Evolutionary conservation across 2,113 vertebrate species (phyloP).

Genomic region (Neofelis nebulosa): DNA sequence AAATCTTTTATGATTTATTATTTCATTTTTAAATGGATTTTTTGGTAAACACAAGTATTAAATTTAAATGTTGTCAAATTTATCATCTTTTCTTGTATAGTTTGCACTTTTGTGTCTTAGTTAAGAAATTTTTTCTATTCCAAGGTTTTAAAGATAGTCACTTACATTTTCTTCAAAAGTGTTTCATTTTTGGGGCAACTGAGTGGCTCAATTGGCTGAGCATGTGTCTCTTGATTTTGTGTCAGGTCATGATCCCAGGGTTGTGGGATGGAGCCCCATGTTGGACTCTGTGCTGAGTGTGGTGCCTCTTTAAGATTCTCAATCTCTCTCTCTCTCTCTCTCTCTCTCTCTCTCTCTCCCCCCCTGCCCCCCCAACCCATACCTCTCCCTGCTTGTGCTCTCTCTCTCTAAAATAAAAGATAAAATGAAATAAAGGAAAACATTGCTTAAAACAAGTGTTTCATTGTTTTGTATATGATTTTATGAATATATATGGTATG

Average conservation of each 20-base stretch:
- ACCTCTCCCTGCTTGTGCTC: too few species aligned
- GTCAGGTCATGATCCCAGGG: too few species aligned
- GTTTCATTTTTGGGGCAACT: not conserved
- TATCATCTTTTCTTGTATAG: not conserved
- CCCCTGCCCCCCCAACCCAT: too few species aligned
- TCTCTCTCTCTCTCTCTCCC: too few species aligned
- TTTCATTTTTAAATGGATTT: conserved; percentile 17
- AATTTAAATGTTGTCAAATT: conserved; percentile 10
- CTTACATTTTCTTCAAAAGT: not conserved
- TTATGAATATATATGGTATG: not conserved
- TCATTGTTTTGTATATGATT: not conserved
- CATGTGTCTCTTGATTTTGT: too few species aligned
- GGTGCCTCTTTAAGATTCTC: too few species aligned
- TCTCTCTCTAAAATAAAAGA: too few species aligned
- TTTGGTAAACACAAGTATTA: not conserved
- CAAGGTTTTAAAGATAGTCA: not conserved
- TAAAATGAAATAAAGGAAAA: too few species aligned
- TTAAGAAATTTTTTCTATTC: not conserved
- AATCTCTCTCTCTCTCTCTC: too few species aligned
- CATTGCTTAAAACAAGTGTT: not conserved
- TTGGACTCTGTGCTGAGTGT: too few species aligned
- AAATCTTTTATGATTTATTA: conserved; percentile 20
- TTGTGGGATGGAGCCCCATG: too few species aligned
- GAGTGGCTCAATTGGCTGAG: too few species aligned
- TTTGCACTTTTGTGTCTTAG: not conserved